These are phyloP conservation scores for Brachymystax lenok DNA, from an alignment of 2,797 vertebrate species.

Conservation along the genomic window DNA sequence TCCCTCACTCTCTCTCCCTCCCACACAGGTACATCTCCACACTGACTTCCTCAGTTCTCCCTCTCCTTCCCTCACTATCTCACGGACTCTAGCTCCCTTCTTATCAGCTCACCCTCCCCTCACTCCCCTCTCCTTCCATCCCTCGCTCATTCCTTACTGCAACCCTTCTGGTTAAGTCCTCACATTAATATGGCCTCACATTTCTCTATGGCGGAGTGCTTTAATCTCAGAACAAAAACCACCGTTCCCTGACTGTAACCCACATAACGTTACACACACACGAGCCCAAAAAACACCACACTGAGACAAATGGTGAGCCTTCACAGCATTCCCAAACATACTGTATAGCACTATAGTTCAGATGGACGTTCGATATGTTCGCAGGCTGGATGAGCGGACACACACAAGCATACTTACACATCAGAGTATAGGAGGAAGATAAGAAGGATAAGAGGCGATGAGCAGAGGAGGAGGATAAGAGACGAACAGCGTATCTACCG, in stretches of 20 bases:
- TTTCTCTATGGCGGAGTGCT: slow-evolving; percentile 24
- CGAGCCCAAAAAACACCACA: neutral
- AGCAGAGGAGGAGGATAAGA: slow-evolving; percentile 57
- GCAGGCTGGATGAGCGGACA: slow-evolving; percentile 15
- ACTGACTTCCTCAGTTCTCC: neutral
- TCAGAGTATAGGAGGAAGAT: slow-evolving; percentile 56
- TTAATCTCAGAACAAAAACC: slow-evolving; percentile 25
- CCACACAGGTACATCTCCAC: neutral
- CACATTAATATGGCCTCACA: slow-evolving; percentile 17
- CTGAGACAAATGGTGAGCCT: neutral
- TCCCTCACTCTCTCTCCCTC: neutral
- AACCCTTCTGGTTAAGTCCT: neutral
- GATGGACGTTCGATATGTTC: neutral
- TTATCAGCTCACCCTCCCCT: neutral
- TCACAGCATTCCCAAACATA: neutral
- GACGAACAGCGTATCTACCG: slow-evolving; percentile 84
- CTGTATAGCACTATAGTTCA: neutral
- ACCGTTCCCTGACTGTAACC: slow-evolving; percentile 11
- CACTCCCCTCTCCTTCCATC: neutral
- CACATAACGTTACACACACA: neutral
- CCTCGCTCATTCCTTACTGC: neutral
- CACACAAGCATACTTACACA: slow-evolving; percentile 67
- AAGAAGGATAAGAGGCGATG: slow-evolving; percentile 67
- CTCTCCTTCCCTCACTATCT: neutral
- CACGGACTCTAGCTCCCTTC: slow-evolving; percentile 1